Percentiles rank a stretch among this genome's conserved stretches.
Conservation (phyloP, 2,888 invertebrate species). For the Hydrotaea cyrtoneurina region DNA sequence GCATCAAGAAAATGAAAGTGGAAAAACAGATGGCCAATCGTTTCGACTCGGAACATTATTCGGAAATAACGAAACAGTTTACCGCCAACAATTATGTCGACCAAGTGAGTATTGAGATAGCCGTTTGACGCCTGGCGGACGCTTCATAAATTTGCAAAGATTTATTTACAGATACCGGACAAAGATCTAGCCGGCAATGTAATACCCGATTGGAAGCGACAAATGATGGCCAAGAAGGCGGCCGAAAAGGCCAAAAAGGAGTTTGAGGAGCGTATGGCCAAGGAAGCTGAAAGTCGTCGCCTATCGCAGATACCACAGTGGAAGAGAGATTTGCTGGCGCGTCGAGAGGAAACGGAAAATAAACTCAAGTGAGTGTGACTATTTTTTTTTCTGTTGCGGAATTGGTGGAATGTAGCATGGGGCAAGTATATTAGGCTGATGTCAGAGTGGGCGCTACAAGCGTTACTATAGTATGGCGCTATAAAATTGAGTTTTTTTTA, state of each 20-base stretch:
- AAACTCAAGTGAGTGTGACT: constrained; percentile 85
- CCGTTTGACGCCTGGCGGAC: constrained; percentile 35
- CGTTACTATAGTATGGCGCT: too few species aligned
- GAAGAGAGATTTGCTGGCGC: constrained; percentile 93
- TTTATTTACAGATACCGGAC: constrained; percentile 89
- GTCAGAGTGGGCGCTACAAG: too few species aligned
- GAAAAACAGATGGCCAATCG: constrained; percentile 92
- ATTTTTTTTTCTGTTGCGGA: neutral
- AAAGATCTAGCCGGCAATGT: constrained; percentile 92
- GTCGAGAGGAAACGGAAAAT: constrained; percentile 89
- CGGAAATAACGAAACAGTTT: constrained; percentile 92
- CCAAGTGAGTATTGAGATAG: constrained; percentile 85
- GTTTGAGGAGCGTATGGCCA: constrained; percentile 91
- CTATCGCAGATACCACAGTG: constrained; percentile 95
- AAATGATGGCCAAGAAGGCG: constrained; percentile 96
- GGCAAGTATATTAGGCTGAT: neutral
- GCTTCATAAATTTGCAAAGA: constrained; percentile 75
- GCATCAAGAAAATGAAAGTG: constrained; percentile 96
- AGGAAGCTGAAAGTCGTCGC: constrained; percentile 91
- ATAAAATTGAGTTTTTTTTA: too few species aligned
- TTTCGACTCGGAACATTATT: constrained; percentile 90
- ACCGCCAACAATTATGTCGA: constrained; percentile 93
- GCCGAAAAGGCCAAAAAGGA: constrained; percentile 96
- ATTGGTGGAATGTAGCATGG: too few species aligned
- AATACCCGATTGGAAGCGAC: constrained; percentile 97